Evolutionary conservation across 2,113 vertebrate genomes (phyloP), one percentile per base, ranked within the genome.

Genomic region (Eonycteris spelaea): DNA sequence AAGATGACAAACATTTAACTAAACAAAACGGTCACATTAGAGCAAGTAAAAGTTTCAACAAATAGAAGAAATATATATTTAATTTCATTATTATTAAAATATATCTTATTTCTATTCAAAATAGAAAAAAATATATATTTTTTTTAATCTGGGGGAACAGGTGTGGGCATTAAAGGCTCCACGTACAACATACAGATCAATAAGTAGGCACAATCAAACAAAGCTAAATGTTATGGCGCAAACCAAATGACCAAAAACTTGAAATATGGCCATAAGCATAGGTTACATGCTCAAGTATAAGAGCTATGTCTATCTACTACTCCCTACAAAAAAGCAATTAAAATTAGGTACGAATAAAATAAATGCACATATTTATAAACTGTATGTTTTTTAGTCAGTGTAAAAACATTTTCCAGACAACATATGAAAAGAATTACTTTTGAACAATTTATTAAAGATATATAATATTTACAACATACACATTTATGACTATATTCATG

Each of bases 391-490:
- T 92, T 74, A 74, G 48, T 61, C 10, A 53, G 28, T 89, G 5
- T 85, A 74, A 80, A 92, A 92, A 80, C 51, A 77, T 90, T 94
- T 96, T 90, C 43, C 24, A 93, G 19, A 83, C 24, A 91, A 63
- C 11, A 6, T 5, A 68, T 80, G 22, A 80, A 59, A 94, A 11
- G 35, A 19, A 90, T 77, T 90, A 35, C 24, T 90, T 71, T 35
- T 26, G 26, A 90, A 94, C 28, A 55, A 53, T 86, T 65, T 83
- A 97, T 18, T 80, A 53, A 93, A 82, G 71, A 78, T 77, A 84
- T 2, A 67, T 6, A 59, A 6, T 65, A 68, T 40, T 86, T 21
- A 80, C 26, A 65, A 86, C 7, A 82, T 33, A 35, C 40, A 63
- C 11, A 43, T 30, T 88, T 5, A 24, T 11, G 10, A 77, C 59